Base-by-base conservation (phyloP, 92 coral and sea anemone species). In the Epizoanthus rinbou region DNA sequence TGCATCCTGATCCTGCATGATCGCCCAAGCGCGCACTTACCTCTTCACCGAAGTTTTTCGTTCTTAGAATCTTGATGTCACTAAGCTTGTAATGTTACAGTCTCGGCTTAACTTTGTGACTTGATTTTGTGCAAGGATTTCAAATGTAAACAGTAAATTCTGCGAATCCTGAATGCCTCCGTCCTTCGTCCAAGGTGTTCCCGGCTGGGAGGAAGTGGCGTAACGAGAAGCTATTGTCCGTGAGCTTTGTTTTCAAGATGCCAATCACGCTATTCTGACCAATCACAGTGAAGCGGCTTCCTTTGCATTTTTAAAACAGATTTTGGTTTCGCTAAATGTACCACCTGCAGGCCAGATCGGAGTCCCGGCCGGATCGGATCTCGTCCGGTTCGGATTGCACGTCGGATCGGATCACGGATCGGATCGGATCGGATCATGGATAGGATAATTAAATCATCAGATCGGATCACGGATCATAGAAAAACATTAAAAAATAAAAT, bases 141-240 rank as follows among this genome's bases (percentile, higher is more conserved):
- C 53, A 22, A 76, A 78, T 60, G 82, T 78, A 78, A 78, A 78
- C 82, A 78, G 53, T 14, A 78, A 62, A 60, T 78, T 78, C 41
- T 43, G 57, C 67, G 82, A 78, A 39, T 22, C 33, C 18, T 58
- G 35, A 60, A 62, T 16, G 71, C 43, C 50, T 35, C 47, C 37
- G 2, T 19, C 4, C 41, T 16, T 17, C 8, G 19, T 15, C 18
- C 70, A 24, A 78, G 82, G 82, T 62, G 82, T 78, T 78, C 82
- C 82, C 82, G 70, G 65, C 22, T 5, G 5, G 69, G 57, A 78
- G 82, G 82, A 78, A 78, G 82, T 78, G 69, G 82, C 71, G 71
- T 78, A 62, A 41, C 37, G 58, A 43, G 66, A 18, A 75, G 17
- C 69, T 22, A 78, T 78, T 78, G 82, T 75, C 59, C 11, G 24